A percentile compares a stretch with the other conserved stretches of the same genome.
Evolutionary conservation across 2,797 vertebrate genomes (phyloP).

Genomic region (Anas bernieri): DNA sequence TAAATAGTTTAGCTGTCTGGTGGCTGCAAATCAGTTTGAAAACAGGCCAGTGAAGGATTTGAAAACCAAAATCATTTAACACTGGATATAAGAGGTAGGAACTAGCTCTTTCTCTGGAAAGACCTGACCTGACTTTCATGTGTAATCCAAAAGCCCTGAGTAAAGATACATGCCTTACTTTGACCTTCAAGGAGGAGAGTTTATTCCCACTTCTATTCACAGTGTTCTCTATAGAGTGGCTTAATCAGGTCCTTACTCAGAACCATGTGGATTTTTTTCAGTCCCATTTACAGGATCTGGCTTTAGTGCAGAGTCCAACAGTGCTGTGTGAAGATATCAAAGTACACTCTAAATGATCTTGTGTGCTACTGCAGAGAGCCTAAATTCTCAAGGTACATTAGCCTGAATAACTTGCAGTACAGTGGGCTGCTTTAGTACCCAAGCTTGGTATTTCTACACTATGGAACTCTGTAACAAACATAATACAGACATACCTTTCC

Average conservation of each 20-base stretch:
- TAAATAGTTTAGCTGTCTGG: neutral
- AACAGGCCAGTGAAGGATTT: neutral
- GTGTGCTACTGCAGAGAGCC: constrained; percentile 10
- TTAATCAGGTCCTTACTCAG: constrained; percentile 27
- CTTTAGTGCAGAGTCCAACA: neutral
- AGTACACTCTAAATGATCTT: neutral
- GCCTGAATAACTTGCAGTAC: neutral
- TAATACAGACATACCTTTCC: neutral
- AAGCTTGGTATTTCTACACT: neutral
- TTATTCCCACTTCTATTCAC: neutral
- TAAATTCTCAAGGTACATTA: constrained; percentile 10
- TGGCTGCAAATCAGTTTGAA: constrained; percentile 11
- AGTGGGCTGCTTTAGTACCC: neutral
- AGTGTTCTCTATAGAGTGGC: neutral
- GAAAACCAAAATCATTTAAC: neutral
- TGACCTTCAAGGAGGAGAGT: constrained; percentile 22
- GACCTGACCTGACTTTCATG: neutral
- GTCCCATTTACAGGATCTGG: neutral
- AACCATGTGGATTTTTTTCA: neutral
- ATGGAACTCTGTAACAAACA: neutral
- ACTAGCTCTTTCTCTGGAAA: neutral
- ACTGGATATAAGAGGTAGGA: neutral
- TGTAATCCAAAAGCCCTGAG: neutral
- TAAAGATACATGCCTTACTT: neutral
- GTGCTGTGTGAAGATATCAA: neutral